A percentile compares a stretch with the other conserved stretches of the same genome.
Conservation (phyloP, 2,797 vertebrate species). For the Spinibarbus caldwelli region DNA sequence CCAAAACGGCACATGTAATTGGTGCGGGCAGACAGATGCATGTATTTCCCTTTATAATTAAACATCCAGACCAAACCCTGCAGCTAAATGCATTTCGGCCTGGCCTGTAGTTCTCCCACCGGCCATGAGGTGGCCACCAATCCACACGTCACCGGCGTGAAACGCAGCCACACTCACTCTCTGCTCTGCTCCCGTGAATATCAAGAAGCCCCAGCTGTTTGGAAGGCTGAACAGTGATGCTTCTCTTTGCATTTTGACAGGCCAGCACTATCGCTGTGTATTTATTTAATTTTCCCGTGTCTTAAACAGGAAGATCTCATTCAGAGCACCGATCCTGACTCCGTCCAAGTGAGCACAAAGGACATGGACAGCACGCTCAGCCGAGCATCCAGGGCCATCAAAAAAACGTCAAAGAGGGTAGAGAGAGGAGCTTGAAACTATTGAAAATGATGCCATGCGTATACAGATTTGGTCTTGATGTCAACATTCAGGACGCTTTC, state of each 20-base stretch:
- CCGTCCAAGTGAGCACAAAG: conserved; percentile 95
- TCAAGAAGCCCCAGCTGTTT: conserved; percentile 45
- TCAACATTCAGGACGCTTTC: not conserved
- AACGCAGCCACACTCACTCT: not conserved
- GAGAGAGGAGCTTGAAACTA: conserved; percentile 41
- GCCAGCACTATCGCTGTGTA: conserved; percentile 50
- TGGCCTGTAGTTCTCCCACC: not conserved
- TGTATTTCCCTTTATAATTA: conserved; percentile 63
- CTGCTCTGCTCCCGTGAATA: conserved; percentile 41
- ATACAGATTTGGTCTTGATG: not conserved
- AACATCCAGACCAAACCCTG: conserved; percentile 51
- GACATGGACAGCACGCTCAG: conserved; percentile 99
- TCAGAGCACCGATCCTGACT: conserved; percentile 90
- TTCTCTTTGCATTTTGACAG: conserved; percentile 57
- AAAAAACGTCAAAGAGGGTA: conserved; percentile 98
- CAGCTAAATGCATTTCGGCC: conserved; percentile 39
- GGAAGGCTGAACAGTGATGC: conserved; percentile 37
- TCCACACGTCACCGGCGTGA: not conserved
- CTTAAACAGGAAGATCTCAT: conserved; percentile 90
- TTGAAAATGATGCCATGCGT: not conserved
- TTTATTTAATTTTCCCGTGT: conserved; percentile 47
- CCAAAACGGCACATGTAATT: conserved; percentile 54
- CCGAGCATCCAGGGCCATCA: conserved; percentile 96
- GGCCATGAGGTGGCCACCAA: conserved; percentile 70
- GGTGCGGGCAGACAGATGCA: conserved; percentile 55